Base-by-base conservation (phyloP, 2,888 invertebrate genomes). In the Tyria jacobaeae region DNA sequence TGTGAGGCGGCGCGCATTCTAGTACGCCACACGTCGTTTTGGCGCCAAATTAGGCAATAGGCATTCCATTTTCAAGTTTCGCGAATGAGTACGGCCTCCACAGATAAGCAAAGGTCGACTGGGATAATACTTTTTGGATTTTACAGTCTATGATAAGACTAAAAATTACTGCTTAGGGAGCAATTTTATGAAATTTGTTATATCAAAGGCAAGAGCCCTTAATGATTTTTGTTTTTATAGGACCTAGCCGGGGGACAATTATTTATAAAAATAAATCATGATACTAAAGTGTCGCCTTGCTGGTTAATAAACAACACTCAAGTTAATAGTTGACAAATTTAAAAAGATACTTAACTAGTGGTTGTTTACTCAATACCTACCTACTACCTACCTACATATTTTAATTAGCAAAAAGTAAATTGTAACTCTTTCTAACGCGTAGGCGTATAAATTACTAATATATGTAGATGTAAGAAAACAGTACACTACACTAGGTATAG, bases 1-100 rank as follows among this genome's bases (percentile, higher is more conserved):
- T 89, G 81, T 87, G 88, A 87, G 87, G 86, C 87, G 90, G 89
- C 84, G 87, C 91, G 89, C 85, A 83, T 83, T 83, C 80, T 82
- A 80, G 78, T 79, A 83, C 76, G 75, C 81, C 81, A 83, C 82
- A 71, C 78, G 70, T 44, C 68, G 84, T 90, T 93, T 93, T 92
- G 91, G 91, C 92, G 92, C 89, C 89, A 92, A 93, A 89, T 83
- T 81, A 80, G 81, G 71, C 73, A 73, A 80, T 75, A 70, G 75
- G 71, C 75, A 85, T 85, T 88, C 81, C 79, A 81, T 84, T 84
- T 89, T 87, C 80, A 77, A 83, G 81, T 80, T 82, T 80, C 64
- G 70, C 72, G 70, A 66, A 66, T 64, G 70, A 68, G 63, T 68
- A 64, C 64, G 69, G 71, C 69, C 67, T 53, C 44, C 57, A 66